Evolutionary conservation across 2,888 invertebrate genomes (phyloP), one percentile per base, ranked within the genome.

Genomic region (Temnothorax rugatulus): DNA sequence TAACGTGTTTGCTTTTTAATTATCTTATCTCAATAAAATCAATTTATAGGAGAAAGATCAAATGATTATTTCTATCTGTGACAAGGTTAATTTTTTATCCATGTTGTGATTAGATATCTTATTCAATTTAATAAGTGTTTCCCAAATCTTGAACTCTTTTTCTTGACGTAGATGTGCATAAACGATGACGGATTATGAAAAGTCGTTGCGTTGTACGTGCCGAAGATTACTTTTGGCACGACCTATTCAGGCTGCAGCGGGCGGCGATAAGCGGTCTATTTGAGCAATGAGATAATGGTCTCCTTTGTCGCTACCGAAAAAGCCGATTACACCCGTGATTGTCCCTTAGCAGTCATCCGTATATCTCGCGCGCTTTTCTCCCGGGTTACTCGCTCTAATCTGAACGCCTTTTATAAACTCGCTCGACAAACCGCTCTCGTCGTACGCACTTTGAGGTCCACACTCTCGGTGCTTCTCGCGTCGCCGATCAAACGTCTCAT

Each of bases 251-350:
- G 79, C 87, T 85, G 69, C 77, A 81, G 79, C 77, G 71, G 81
- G 66, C 86, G 69, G 86, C 84, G 91, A 92, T 90, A 89, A 88
- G 86, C 87, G 86, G 86, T 90, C 89, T 93, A 91, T 92, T 92
- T 92, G 90, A 89, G 87, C 91, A 93, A 93, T 90, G 87, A 92
- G 92, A 93, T 93, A 93, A 93, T 93, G 85, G 91, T 63, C 86
- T 77, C 18, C 90, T 91, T 92, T 91, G 87, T 87, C 88, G 89
- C 90, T 88, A 90, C 91, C 91, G 29, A 87, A 92, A 92, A 92
- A 91, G 92, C 91, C 90, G 89, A 92, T 90, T 91, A 90, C 83
- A 38, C 82, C 63, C 63, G 61, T 87, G 86, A 89, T 87, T 87
- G 89, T 85, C 71, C 76, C 79, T 86, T 87, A 82, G 86, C 83